Conservation (phyloP, 2,113 vertebrate genomes). For the Oreochromis niloticus region DNA sequence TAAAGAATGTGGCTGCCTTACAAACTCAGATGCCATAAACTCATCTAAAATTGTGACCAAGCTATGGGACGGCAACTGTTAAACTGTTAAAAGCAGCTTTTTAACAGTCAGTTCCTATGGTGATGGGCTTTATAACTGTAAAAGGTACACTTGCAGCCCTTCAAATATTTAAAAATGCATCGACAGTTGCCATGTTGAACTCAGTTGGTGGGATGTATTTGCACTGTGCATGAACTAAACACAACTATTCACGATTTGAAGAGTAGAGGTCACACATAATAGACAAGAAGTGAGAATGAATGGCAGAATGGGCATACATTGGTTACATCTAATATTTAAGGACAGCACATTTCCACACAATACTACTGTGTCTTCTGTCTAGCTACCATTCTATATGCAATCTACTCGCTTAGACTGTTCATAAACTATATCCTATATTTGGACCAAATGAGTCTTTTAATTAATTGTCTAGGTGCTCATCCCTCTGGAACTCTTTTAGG, state of each 20-base stretch:
- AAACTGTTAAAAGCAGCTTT: slow-evolving; percentile 23
- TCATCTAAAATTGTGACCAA: slow-evolving; percentile 37
- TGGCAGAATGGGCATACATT: background rate
- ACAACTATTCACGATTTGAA: background rate
- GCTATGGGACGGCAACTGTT: background rate
- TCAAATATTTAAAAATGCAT: slow-evolving; percentile 35
- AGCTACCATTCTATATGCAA: background rate
- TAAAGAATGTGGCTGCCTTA: slow-evolving; percentile 43
- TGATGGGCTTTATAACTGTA: slow-evolving; percentile 38
- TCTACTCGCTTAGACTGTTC: background rate
- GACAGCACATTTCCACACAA: background rate
- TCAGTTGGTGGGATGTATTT: background rate
- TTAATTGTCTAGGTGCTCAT: background rate
- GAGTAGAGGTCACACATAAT: slow-evolving; percentile 4
- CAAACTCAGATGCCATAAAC: slow-evolving; percentile 51
- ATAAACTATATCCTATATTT: background rate
- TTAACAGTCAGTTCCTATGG: slow-evolving; percentile 3
- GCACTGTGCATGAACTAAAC: background rate
- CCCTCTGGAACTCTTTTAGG: background rate
- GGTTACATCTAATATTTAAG: background rate
- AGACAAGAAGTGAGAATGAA: background rate
- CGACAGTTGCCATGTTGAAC: background rate
- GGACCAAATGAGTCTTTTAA: background rate
- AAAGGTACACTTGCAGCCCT: slow-evolving; percentile 22
- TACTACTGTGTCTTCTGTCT: background rate